These are phyloP conservation scores for Chrysochloris asiatica DNA, from an alignment of 2,113 vertebrate genomes.

Conservation along the genomic window DNA sequence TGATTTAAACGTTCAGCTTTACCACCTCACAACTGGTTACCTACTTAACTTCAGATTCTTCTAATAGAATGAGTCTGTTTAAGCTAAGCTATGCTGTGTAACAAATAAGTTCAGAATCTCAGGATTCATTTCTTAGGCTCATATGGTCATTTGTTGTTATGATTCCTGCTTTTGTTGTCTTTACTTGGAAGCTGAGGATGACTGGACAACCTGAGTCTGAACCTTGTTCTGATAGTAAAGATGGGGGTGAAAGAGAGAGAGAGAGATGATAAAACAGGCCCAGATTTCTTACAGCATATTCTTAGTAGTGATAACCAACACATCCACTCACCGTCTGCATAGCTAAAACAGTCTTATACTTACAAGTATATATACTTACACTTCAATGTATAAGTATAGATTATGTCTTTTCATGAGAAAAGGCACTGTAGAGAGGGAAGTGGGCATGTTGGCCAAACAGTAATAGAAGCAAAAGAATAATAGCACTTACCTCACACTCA, in stretches of 20 bases:
- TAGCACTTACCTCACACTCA: background rate
- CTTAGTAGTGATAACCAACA: background rate
- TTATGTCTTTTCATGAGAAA: no score
- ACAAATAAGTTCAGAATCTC: background rate
- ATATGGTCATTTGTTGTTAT: background rate
- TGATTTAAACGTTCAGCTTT: background rate
- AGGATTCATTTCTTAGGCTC: background rate
- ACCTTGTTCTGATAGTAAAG: background rate
- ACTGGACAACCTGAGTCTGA: background rate
- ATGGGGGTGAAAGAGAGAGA: no score
- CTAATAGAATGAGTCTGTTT: background rate
- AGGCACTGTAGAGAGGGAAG: background rate
- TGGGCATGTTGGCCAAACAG: background rate
- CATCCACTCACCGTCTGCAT: background rate
- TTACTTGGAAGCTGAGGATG: background rate
- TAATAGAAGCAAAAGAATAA: background rate
- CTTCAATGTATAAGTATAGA: background rate
- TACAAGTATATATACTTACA: no score
- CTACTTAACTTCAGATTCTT: background rate
- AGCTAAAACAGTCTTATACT: accelerated
- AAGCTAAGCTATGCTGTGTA: background rate
- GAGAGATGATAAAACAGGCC: background rate
- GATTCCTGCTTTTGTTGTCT: background rate
- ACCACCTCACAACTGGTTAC: background rate
- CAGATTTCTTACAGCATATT: no score